These are phyloP conservation scores for Macroramphosus scolopax DNA, from an alignment of 2,797 vertebrate species.

Conservation along the genomic window DNA sequence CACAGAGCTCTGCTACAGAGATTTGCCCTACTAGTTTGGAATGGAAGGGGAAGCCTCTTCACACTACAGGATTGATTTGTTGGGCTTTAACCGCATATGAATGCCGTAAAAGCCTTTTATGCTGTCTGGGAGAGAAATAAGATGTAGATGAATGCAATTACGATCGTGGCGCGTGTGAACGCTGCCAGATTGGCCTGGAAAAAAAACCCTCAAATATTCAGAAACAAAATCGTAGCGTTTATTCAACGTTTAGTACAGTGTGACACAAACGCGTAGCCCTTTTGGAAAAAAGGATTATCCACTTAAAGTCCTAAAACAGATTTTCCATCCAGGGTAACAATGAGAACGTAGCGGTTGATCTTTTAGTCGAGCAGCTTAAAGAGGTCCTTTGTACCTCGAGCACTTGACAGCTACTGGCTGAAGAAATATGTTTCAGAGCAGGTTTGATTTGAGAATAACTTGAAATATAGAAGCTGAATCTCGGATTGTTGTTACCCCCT, in stretches of 20 bases:
- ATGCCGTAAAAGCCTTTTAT: slow-evolving; percentile 32
- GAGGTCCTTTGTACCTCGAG: neutral
- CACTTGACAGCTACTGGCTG: slow-evolving; percentile 20
- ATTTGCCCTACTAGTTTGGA: slow-evolving; percentile 21
- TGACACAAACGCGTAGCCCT: neutral
- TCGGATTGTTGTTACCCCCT: slow-evolving; percentile 58
- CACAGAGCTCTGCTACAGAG: neutral
- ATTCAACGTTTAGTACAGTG: neutral
- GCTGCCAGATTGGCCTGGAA: slow-evolving; percentile 9
- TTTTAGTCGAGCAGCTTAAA: slow-evolving; percentile 6
- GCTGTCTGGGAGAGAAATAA: slow-evolving; percentile 36
- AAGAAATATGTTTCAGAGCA: slow-evolving; percentile 31
- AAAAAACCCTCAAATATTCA: too few species aligned
- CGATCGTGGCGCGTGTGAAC: slow-evolving; percentile 12
- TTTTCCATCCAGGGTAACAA: too few species aligned
- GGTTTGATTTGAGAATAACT: slow-evolving; percentile 44
- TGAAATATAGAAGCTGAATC: slow-evolving; percentile 52
- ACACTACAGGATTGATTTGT: slow-evolving; percentile 34
- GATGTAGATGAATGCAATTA: slow-evolving; percentile 49
- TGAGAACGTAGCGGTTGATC: neutral
- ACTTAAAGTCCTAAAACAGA: neutral
- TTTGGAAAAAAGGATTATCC: neutral
- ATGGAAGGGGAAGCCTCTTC: slow-evolving; percentile 9
- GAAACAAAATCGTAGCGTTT: slow-evolving; percentile 6
- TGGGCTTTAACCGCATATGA: slow-evolving; percentile 23